Percentiles rank a stretch among this genome's conserved stretches.
These are phyloP conservation scores for Apodemia duryi DNA, from an alignment of 2,888 invertebrate species.

Conservation along the genomic window DNA sequence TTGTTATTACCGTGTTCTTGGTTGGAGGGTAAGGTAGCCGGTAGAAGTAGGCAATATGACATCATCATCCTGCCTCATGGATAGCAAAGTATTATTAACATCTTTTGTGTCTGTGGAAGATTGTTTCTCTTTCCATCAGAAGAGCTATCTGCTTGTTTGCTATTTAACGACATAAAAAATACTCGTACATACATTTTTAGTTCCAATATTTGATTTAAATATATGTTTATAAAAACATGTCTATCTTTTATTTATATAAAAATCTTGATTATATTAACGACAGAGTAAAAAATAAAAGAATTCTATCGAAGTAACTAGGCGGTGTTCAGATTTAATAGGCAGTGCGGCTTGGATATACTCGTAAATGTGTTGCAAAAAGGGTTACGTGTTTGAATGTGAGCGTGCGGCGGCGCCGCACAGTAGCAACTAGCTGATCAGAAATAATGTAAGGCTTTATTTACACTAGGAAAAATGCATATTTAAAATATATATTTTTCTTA, in stretches of 20 bases:
- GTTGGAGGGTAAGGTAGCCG: no score
- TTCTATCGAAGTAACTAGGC: slow-evolving; percentile 22
- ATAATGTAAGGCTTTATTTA: slow-evolving; percentile 14
- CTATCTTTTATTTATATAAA: neutral
- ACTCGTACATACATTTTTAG: no score
- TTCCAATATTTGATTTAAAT: no score
- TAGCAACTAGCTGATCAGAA: slow-evolving; percentile 16
- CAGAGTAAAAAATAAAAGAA: slow-evolving; percentile 16
- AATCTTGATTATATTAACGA: neutral
- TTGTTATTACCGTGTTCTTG: no score
- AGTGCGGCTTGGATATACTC: neutral
- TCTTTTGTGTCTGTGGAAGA: no score
- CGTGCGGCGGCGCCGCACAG: slow-evolving; percentile 26
- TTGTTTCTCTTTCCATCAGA: no score
- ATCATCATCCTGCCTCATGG: no score
- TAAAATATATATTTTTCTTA: no score
- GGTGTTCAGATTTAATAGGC: slow-evolving; percentile 26
- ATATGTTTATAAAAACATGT: neutral
- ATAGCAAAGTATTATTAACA: no score
- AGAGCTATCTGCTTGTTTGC: no score
- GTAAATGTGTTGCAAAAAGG: slow-evolving; percentile 29
- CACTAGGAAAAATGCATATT: neutral
- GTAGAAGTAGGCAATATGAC: no score
- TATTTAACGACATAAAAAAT: no score
- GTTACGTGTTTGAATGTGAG: slow-evolving; percentile 24